Conservation (phyloP, 2,113 vertebrate species). For the Phylloscopus trochiloides region DNA sequence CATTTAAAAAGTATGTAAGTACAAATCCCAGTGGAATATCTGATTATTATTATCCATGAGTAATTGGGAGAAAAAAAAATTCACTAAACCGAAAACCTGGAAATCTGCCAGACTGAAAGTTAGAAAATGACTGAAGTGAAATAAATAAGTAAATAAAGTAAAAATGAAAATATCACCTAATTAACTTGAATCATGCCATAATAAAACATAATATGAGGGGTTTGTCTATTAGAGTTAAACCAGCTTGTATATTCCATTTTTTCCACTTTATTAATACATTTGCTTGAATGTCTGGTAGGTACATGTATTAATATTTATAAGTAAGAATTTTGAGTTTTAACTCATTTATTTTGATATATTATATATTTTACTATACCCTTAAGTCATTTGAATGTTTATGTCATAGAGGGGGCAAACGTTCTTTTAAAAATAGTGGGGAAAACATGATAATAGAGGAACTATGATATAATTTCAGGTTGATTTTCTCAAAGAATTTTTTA, state of each 20-base stretch:
- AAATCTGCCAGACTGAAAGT: neutral
- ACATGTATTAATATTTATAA: neutral
- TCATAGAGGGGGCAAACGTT: neutral
- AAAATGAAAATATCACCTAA: neutral
- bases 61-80: neutral
- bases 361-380: neutral
- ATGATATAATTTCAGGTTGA: neutral
- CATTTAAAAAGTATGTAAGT: neutral
- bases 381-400: neutral
- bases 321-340: neutral
- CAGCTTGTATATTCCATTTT: neutral
- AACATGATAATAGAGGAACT: neutral
- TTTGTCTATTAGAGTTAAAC: neutral
- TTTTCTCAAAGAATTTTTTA: neutral
- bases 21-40: neutral
- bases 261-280: neutral
- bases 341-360: neutral
- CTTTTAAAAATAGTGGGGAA: neutral
- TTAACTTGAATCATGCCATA: neutral
- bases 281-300: neutral
- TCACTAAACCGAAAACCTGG: neutral
- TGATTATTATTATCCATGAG: neutral
- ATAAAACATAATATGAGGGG: neutral
- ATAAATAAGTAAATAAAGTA: neutral
- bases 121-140: neutral